Base-by-base conservation (phyloP, 1,140 invertebrate genomes). In the Sminthurides bifidus region DNA sequence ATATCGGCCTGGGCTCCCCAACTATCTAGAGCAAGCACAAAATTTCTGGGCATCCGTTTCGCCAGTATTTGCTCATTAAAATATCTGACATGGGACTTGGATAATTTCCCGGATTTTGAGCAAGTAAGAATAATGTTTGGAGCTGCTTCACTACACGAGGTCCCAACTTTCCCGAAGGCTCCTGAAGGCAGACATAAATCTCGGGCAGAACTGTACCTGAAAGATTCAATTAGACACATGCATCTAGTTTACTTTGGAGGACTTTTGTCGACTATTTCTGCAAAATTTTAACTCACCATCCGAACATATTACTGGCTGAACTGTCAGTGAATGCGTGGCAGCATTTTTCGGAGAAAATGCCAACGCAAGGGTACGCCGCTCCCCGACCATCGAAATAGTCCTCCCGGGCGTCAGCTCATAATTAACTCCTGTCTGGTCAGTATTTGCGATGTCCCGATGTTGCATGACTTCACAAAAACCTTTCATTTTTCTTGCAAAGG, bases 41-140 rank as follows among this genome's bases (percentile, higher is more conserved):
- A n/a, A n/a, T n/a, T n/a, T n/a, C n/a, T n/a, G n/a, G n/a, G n/a
- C n/a, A n/a, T n/a, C n/a, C n/a, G n/a, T n/a, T n/a, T n/a, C n/a
- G n/a, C n/a, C n/a, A n/a, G n/a, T n/a, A 56, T 37, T 27, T 57
- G 41, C 2, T 60, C 31, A 15, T 49, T 24, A 57, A 56, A 60
- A 30, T 56, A 44, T 21, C 27, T 30, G 5, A 60, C 46, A 10
- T 40, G 38, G n/a, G 21, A 23, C 8, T 35, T 43, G 10, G 46
- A 37, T 3, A 59, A n/a, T 30, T 55, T 59, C 10, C 58, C 52
- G 23, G 58, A 59, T 27, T n/a, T 29, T 24, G 43, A 49, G 45
- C 54, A 57, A 19, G 52, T 48, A 3, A 59, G 17, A 2, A 37
- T 38, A 5, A 59, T 30, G 29, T 57, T 59, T 17, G 49, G 38